Base-by-base conservation (phyloP, 2,888 invertebrate genomes). In the Scrobipalpa costella region DNA sequence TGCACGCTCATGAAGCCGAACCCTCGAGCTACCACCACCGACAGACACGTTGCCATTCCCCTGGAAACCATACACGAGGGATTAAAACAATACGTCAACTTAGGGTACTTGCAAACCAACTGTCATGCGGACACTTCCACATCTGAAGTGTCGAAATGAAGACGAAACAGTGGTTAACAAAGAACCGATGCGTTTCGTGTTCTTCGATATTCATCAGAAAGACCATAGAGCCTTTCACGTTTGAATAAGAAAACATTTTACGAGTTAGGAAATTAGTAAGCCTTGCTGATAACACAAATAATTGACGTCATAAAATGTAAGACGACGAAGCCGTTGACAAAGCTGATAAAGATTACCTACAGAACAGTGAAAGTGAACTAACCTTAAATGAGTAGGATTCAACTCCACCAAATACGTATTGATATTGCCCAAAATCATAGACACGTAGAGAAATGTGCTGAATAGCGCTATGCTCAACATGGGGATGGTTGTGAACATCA, bases 341-440 rank as follows among this genome's bases (percentile, higher is more conserved):
- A 27, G 27, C 27, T 27, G 27, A 27, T 27, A 27, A n/a, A n/a
- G n/a, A 9, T 7, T 11, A 38, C 5, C 40, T 40, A 13, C 3
- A 40, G 15, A 44, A 44, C 0, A 15, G 6, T n/a, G 1, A 1
- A 40, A 2, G 8, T n/a, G 3, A 50, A 62, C 49, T 34, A n/a
- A 87, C 88, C 88, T 83, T 61, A 89, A 77, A 76, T 88, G 78
- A 2, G 89, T 90, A 34, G 89, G 88, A 67, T 88, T 89, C 15
- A 88, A 65, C 15, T 89, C 90, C 15, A 89, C 84, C 62, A 88
- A 74, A 70, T 84, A 88, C 1, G 85, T 85, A 63, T 90, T 89
- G 0, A 84, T 73, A 63, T 84, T 87, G 11, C 86, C 88, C 67
- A 89, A 71, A 63, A 88, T 85, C 0, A 86, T 70, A 5, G 83